Percentiles rank a stretch among this genome's conserved stretches.
These are phyloP conservation scores for Gambusia affinis DNA, from an alignment of 2,113 vertebrate genomes.

Conservation along the genomic window DNA sequence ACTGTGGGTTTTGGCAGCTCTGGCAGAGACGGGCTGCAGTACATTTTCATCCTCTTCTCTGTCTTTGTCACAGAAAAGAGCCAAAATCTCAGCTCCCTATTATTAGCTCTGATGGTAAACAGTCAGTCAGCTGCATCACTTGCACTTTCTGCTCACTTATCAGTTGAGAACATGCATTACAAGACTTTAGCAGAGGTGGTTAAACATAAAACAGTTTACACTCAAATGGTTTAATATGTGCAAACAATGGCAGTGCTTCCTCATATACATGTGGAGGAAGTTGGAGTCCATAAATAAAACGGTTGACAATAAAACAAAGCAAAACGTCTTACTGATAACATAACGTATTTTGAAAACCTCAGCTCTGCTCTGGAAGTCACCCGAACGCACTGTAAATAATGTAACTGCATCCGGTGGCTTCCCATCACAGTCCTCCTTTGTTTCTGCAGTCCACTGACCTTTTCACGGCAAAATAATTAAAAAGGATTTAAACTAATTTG, in stretches of 20 bases:
- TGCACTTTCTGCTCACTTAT: not conserved
- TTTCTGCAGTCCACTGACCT: constrained; percentile 44
- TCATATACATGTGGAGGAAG: constrained; percentile 10
- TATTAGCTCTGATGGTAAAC: constrained; percentile 52
- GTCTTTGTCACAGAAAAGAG: constrained; percentile 35
- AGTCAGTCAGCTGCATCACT: constrained; percentile 5
- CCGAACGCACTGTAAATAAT: constrained; percentile 13
- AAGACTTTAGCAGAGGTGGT: not conserved
- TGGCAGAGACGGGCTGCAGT: constrained; percentile 10
- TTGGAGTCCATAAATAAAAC: not conserved
- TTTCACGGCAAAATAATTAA: not conserved
- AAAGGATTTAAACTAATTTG: constrained; percentile 11
- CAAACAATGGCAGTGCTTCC: constrained; percentile 38
- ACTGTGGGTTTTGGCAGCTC: constrained; percentile 61
- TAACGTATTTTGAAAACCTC: constrained; percentile 23
- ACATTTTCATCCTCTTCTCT: constrained; percentile 30
- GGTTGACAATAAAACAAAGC: constrained; percentile 36
- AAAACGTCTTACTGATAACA: not conserved
- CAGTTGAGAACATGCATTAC: not conserved
- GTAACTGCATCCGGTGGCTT: constrained; percentile 4
- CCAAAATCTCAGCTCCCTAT: constrained; percentile 54
- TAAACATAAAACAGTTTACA: not conserved
- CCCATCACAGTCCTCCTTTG: constrained; percentile 22
- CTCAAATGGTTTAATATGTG: constrained; percentile 5
- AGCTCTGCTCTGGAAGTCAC: constrained; percentile 1